Percentiles rank a stretch among this genome's conserved stretches.
These are phyloP conservation scores for Pantherophis guttatus DNA, from an alignment of 2,113 vertebrate genomes.

Conservation along the genomic window DNA sequence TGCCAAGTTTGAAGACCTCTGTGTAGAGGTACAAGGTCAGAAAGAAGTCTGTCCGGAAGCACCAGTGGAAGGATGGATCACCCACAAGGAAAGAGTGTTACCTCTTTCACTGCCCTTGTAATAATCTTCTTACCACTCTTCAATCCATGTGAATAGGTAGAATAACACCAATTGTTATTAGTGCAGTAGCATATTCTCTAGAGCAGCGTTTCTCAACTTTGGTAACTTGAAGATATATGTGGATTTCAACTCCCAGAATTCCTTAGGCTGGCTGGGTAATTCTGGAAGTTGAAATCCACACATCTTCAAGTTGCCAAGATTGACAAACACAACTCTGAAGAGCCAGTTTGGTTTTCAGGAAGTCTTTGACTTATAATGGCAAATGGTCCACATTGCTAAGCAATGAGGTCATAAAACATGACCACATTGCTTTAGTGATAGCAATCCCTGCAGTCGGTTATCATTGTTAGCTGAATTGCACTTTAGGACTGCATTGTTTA, in stretches of 20 bases:
- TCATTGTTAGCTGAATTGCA: background rate
- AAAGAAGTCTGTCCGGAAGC: background rate
- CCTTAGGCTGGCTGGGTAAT: too few species aligned
- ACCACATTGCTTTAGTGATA: background rate
- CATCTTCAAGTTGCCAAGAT: too few species aligned
- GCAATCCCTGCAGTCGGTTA: background rate
- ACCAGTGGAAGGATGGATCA: background rate
- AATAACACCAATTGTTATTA: background rate
- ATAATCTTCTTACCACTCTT: background rate
- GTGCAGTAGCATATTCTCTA: background rate
- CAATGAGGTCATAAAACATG: background rate
- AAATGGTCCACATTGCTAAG: background rate
- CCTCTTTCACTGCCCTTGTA: background rate
- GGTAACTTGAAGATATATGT: too few species aligned
- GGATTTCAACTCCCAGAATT: too few species aligned
- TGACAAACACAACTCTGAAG: too few species aligned
- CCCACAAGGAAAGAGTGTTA: background rate
- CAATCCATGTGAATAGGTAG: background rate
- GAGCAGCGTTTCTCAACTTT: background rate
- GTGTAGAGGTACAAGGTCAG: background rate
- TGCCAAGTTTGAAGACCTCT: too few species aligned
- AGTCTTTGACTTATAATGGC: background rate
- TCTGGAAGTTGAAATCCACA: too few species aligned
- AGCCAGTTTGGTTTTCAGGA: background rate
- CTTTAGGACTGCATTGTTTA: background rate